Evolutionary conservation across 2,888 invertebrate genomes (phyloP), one percentile per base, ranked within the genome.

Genomic region (Rhorus exstirpatorius): DNA sequence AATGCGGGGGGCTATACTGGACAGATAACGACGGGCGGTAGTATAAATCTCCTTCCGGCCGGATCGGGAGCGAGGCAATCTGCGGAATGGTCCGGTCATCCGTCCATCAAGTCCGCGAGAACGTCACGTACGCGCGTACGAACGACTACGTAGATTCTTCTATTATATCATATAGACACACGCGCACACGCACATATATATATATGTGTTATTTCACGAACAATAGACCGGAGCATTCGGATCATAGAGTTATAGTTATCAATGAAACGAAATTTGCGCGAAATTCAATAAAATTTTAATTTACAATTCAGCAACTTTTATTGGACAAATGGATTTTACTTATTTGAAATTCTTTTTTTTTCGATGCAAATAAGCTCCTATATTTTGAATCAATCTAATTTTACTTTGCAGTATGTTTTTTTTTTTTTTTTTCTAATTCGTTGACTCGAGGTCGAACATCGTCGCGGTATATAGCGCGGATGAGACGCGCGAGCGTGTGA

Each of bases 1-100:
- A 87, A 84, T 86, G 81, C 84, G 84, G 86, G 87, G 86, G 86
- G 63, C 81, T 70, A 31, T 38, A 79, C 82, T 58, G 70, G 82
- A 88, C 87, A 91, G 91, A 91, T 91, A 90, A 91, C 91, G 90
- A 91, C 89, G 90, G 86, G 89, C 90, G 89, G 90, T 91, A 75
- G 82, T 79, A 91, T 91, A 91, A 91, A 91, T 91, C 91, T 91
- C 87, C 91, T 91, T 91, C 91, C 91, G 91, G 90, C 88, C 85
- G 90, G 88, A 90, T 91, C 89, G 89, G 86, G 90, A 92, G 87
- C 90, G 90, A 91, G 90, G 91, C 92, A 92, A 92, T 92, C 92
- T 92, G 92, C 90, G 90, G 91, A 92, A 92, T 92, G 91, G 92
- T 87, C 88, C 90, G 92, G 88, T 92, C 92, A 92, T 92, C 90